phyloP scores from a whole-genome alignment of 2,113 vertebrate genomes.

The Agelaius tricolor region DNA sequence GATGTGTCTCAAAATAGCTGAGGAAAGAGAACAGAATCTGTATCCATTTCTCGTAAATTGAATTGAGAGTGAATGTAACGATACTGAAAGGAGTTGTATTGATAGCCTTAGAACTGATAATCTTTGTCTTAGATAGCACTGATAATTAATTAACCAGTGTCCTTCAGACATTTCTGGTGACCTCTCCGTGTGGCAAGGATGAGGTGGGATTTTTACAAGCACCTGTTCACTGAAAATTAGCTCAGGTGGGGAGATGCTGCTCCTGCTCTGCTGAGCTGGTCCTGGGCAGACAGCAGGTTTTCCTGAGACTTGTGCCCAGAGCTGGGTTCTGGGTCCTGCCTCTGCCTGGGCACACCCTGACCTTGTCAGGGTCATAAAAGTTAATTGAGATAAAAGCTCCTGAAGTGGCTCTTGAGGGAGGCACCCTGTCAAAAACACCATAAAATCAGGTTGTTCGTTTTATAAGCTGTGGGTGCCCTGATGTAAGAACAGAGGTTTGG shows the following conservation, averaged over 20 bases:
- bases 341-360: not conserved
- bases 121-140: not conserved
- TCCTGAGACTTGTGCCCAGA: rapidly evolving
- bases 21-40: not conserved
- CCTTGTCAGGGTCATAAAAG: not conserved
- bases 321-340: rapidly evolving
- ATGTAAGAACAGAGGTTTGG: not conserved
- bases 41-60: not conserved
- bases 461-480: not conserved
- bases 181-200: not conserved
- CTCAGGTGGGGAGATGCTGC: not conserved
- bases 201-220: not conserved
- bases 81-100: not conserved
- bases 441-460: not conserved
- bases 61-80: not conserved
- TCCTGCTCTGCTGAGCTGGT: rapidly evolving
- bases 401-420: not conserved
- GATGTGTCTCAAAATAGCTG: not conserved
- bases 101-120: not conserved
- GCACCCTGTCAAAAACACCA: not conserved
- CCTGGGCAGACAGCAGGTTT: not conserved
- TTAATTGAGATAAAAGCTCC: not conserved
- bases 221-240: not conserved
- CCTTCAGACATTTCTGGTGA: not conserved
- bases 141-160: not conserved